Base-by-base conservation (phyloP, 64 coral and sea anemone genomes). In the Montipora efflorescens region DNA sequence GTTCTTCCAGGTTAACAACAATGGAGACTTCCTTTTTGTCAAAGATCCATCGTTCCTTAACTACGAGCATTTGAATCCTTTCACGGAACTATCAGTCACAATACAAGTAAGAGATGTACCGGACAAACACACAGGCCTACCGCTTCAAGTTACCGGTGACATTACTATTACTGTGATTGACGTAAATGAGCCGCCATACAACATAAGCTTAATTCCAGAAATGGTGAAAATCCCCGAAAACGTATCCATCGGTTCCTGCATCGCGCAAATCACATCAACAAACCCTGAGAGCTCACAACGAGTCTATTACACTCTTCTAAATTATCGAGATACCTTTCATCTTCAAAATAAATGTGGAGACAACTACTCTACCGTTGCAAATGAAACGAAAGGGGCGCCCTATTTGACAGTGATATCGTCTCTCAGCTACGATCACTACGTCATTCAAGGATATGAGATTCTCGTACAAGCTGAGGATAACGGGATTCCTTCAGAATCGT, bases 201-300 rank as follows among this genome's bases (percentile, higher is more conserved):
- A 93, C 49, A 73, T 90, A 3, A 77, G 16, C 76, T 72, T 92
- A 13, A 66, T 90, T 19, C 82, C 82, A 18, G 82, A 49, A 10
- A 84, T 90, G 15, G 53, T 90, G 1, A 80, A 91, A 45, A 83
- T 94, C 22, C 67, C 74, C 28, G 95, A 96, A 59, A 92, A 93
- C 52, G 88, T 96, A 7, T 86, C 95, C 8, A 36, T 86, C 18
- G 91, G 91, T 25, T 75, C 84, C 20, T 96, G 91, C 57, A 44
- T 96, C 4, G 95, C 90, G 46, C 79, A 96, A 64, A 67, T 96
- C 4, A 90, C 68, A 2, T 90, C 72, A 48, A 64, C 12, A 13
- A 92, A 96, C 74, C 95, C 95, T 14, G 95, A 96, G 14, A 36
- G 58, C 72, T 69, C 59, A 16, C 95, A 96, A 80, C 87, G 10